Conservation (phyloP, 2,113 vertebrate species). For the Cnemophilus loriae region DNA sequence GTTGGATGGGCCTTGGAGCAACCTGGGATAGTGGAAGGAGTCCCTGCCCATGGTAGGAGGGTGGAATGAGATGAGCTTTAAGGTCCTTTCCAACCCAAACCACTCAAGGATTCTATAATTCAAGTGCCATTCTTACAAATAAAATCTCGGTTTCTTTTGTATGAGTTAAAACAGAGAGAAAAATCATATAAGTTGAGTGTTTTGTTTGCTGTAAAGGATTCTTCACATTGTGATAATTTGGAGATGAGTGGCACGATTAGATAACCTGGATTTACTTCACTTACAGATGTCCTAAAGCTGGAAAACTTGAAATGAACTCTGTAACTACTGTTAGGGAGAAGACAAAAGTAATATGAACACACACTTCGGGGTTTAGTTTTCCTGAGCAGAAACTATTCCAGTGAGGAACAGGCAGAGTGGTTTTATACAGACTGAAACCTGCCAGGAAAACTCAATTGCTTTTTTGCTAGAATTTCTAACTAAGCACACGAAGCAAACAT, state of each 20-base stretch:
- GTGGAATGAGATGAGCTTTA: background rate
- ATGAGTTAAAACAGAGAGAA: background rate
- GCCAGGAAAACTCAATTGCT: background rate
- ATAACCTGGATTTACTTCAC: background rate
- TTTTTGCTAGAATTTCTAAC: background rate
- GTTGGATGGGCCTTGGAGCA: background rate
- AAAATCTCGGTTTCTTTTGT: background rate
- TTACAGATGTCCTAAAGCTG: background rate
- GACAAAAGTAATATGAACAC: background rate
- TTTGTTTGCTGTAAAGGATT: background rate
- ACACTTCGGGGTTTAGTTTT: background rate
- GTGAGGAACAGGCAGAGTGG: background rate
- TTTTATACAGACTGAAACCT: background rate
- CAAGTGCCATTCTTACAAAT: background rate
- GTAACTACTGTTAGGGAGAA: background rate
- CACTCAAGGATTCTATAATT: background rate
- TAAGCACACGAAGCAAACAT: background rate
- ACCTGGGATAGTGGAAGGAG: background rate
- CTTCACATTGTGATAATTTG: accelerated
- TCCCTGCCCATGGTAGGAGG: background rate
- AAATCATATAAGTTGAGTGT: background rate
- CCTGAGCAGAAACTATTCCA: background rate
- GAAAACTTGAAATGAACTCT: background rate
- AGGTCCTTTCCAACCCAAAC: background rate
- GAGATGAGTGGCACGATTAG: background rate